Evolutionary conservation across 2,888 invertebrate species (phyloP).

Genomic region (Papilio demoleus): DNA sequence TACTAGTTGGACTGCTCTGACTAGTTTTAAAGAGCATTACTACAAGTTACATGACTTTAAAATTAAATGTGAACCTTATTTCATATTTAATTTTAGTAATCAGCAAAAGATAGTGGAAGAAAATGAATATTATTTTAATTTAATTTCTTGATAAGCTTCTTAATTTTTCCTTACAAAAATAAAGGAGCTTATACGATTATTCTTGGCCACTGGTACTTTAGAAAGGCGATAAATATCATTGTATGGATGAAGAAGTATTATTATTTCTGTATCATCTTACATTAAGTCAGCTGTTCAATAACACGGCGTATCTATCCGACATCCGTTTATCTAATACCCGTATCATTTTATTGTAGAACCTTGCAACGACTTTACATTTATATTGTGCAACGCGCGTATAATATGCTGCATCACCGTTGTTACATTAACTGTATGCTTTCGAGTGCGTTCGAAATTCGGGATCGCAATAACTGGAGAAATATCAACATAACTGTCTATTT

Average conservation of each 20-base stretch:
- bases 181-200: no score
- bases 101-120: no score
- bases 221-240: no score
- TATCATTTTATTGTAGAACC: slow-evolving; percentile 30
- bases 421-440: slow-evolving; percentile 52
- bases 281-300: slow-evolving; percentile 24
- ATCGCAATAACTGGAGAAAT: slow-evolving; percentile 48
- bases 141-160: no score
- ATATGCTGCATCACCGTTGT: slow-evolving; percentile 48
- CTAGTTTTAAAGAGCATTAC: neutral
- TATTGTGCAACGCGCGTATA: slow-evolving; percentile 38
- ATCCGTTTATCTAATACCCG: slow-evolving; percentile 33
- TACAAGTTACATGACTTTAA: no score
- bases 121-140: no score
- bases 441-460: slow-evolving; percentile 45
- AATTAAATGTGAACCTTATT: no score
- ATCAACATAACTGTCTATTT: slow-evolving; percentile 47
- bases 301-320: slow-evolving; percentile 12
- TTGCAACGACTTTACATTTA: slow-evolving; percentile 43
- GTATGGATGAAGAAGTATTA: neutral
- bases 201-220: no score
- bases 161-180: no score
- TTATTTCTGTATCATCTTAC: slow-evolving; percentile 16
- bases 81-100: no score
- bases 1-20: neutral